phyloP scores from a whole-genome alignment of 2,888 invertebrate genomes.

The Amphipoea lucens region DNA sequence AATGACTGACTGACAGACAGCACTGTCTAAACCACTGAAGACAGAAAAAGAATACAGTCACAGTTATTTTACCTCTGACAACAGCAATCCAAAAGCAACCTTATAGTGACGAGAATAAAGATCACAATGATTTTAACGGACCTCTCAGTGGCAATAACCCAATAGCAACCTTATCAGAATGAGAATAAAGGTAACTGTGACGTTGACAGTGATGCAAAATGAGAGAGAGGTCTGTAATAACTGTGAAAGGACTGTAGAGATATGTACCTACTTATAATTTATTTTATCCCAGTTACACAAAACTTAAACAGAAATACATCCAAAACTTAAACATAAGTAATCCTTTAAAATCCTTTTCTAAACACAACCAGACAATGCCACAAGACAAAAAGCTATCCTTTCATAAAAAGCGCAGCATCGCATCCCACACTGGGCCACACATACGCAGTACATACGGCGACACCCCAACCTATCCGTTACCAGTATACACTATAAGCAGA shows the following conservation, averaged over 20 bases:
- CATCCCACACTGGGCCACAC: background rate
- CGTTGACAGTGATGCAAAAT: too few species aligned
- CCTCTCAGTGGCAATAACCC: too few species aligned
- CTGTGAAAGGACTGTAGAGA: background rate
- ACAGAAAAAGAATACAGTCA: too few species aligned
- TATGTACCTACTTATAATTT: background rate
- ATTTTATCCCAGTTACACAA: background rate
- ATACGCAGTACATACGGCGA: background rate
- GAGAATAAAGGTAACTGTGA: too few species aligned
- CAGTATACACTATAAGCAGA: background rate
- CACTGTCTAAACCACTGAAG: too few species aligned
- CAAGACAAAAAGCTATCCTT: slow-evolving; percentile 42
- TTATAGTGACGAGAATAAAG: too few species aligned
- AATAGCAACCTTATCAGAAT: too few species aligned
- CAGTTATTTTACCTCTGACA: too few species aligned
- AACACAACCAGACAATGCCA: slow-evolving; percentile 17
- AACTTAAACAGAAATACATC: background rate
- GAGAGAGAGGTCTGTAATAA: too few species aligned
- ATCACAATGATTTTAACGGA: too few species aligned
- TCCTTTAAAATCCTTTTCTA: slow-evolving; percentile 6
- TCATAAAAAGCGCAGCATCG: slow-evolving; percentile 54
- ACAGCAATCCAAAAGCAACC: too few species aligned
- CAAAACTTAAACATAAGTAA: background rate
- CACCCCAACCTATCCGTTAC: background rate
- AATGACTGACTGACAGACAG: too few species aligned